Base-by-base conservation (phyloP, 2,797 vertebrate species). In the Platyrinchus mystaceus region DNA sequence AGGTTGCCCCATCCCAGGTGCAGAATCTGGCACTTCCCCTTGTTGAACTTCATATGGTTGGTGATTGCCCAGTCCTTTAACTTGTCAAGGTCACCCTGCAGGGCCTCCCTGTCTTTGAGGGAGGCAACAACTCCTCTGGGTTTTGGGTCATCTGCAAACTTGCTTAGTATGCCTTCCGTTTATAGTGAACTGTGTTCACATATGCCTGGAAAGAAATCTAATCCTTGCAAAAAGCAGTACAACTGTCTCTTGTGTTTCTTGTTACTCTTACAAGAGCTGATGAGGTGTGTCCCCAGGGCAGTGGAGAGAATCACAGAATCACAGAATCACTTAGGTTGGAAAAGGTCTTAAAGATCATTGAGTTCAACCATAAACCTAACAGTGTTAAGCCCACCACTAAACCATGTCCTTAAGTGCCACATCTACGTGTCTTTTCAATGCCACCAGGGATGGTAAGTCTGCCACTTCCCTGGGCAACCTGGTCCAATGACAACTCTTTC, bases 331-430 rank as follows among this genome's bases (percentile, higher is more conserved):
- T 66, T 66, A 47, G 6, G 5, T 23, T 71, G 58, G 52, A 32
- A 58, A 77, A 52, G 5, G 4, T 44, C 26, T 32, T 36, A 36
- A 19, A 53, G 22, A 47, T 60, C 47, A n/a, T 20, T 53, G 30
- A 74, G 34, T 34, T 10, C 0, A 0, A 27, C 14, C 6, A 22
- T 36, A 71, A 59, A 36, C 6, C 7, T 24, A 23, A 27, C 6
- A 32, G 44, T 18, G 14, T 53, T 46, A 66, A 71, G 21, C 21
- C 15, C 7, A 19, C 8, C 7, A 18, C 30, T 59, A 59, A 71
- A 36, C 22, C 26, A 36, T 27, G n/a, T 64, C 18, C 21, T 2
- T 23, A 22, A 52, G 37, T 46, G 39, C 15, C 18, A 14, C 30
- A 28, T 66, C 15, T 59, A 14, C 7, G 15, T 23, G 9, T 10